These are phyloP conservation scores for Esox masquinongy DNA, from an alignment of 2,797 vertebrate genomes.

Conservation along the genomic window DNA sequence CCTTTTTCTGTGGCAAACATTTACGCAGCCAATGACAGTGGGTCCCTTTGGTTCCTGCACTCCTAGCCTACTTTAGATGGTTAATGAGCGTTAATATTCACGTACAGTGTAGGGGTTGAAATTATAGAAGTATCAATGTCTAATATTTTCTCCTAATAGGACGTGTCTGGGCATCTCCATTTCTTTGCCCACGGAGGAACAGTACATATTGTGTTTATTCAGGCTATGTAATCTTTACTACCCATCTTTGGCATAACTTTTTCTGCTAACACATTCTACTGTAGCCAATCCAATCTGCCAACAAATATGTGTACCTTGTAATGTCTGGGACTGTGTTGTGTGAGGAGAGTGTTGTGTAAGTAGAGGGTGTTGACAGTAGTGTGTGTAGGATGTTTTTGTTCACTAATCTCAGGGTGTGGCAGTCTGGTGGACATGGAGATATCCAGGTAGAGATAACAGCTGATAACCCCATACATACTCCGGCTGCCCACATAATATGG, in stretches of 20 bases:
- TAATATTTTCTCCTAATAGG: background rate
- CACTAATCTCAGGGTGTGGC: conserved; percentile 8
- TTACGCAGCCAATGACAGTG: background rate
- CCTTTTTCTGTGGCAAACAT: background rate
- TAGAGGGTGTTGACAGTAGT: background rate
- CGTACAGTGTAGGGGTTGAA: background rate
- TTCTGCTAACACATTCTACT: too few relatives aligned
- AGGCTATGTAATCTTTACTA: too few relatives aligned
- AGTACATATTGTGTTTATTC: too few relatives aligned
- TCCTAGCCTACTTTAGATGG: background rate
- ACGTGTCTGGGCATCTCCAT: background rate
- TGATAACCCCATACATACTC: conserved; percentile 51
- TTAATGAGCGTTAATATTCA: background rate
- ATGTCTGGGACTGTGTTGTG: conserved; percentile 24
- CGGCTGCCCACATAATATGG: conserved; percentile 24
- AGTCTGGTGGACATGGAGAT: conserved; percentile 8
- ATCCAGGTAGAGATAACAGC: conserved; percentile 39
- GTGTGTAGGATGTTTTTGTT: conserved; percentile 45
- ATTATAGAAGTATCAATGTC: background rate
- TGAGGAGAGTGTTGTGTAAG: background rate
- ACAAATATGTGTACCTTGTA: too few relatives aligned
- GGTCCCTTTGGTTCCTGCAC: background rate
- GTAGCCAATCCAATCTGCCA: too few relatives aligned
- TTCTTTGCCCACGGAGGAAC: too few relatives aligned
- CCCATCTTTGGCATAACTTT: too few relatives aligned